Evolutionary conservation across 2,113 vertebrate genomes (phyloP).

Genomic region (Sceloporus tristichus): DNA sequence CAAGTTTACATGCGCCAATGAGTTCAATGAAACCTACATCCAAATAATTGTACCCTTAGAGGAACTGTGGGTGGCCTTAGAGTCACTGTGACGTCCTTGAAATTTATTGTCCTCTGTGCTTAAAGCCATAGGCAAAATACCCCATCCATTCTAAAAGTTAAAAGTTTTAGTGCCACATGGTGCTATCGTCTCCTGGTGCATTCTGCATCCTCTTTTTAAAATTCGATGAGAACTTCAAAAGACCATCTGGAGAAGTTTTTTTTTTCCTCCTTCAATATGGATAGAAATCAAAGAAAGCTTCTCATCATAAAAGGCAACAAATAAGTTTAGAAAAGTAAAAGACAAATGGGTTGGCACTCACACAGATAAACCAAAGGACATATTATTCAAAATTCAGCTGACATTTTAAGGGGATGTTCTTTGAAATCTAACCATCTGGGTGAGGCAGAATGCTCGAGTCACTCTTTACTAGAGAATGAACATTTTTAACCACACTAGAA

Average conservation of each 20-base stretch:
- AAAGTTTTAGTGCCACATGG: neutral
- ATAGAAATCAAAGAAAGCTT: conserved; percentile 28
- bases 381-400: conserved; percentile 48
- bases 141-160: neutral
- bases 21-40: neutral
- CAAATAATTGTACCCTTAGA: neutral
- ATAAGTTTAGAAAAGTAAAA: conserved; percentile 31
- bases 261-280: conserved; percentile 14
- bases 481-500: neutral
- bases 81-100: neutral
- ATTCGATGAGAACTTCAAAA: conserved; percentile 36
- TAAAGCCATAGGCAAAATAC: neutral
- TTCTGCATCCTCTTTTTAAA: conserved; percentile 15
- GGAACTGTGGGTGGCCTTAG: neutral
- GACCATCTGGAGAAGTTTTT: conserved; percentile 29
- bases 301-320: conserved; percentile 30
- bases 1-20: neutral
- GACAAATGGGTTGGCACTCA: conserved; percentile 50
- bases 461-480: neutral
- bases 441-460: conserved; percentile 4
- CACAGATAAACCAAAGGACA: conserved; percentile 37
- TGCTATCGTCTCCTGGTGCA: neutral
- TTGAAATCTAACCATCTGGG: conserved; percentile 53
- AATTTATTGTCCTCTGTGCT: too few relatives aligned
- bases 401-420: conserved; percentile 46